These are phyloP conservation scores for Horisme vitalbata DNA, from an alignment of 2,888 invertebrate species.

Conservation along the genomic window DNA sequence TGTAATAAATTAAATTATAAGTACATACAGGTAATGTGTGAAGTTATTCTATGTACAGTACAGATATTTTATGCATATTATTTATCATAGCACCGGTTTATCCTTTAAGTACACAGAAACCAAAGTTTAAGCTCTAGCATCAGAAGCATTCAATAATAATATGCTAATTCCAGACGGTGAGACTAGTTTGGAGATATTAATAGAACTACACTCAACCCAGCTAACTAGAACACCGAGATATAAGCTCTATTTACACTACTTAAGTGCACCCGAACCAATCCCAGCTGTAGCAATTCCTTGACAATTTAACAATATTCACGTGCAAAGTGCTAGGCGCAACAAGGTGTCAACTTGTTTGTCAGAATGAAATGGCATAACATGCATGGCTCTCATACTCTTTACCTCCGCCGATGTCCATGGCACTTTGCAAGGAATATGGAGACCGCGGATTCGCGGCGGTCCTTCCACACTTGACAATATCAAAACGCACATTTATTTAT, in stretches of 20 bases:
- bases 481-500: constrained; percentile 68
- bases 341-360: constrained; percentile 52
- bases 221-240: constrained; percentile 51
- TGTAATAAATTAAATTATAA: no score
- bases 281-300: constrained; percentile 10
- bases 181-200: constrained; percentile 68
- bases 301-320: constrained; percentile 35
- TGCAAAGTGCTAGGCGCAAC: constrained; percentile 63
- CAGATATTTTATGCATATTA: background rate
- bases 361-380: constrained; percentile 54
- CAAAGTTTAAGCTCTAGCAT: constrained; percentile 32
- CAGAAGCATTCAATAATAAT: constrained; percentile 41
- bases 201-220: constrained; percentile 66
- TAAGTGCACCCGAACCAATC: constrained; percentile 43
- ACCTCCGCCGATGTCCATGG: constrained; percentile 79
- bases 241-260: constrained; percentile 36
- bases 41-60: background rate
- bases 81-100: background rate
- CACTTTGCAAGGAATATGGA: constrained; percentile 57
- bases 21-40: no score
- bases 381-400: constrained; percentile 67
- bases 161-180: constrained; percentile 41
- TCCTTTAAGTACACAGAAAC: constrained; percentile 28
- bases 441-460: constrained; percentile 62
- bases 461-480: constrained; percentile 63